Base-by-base conservation (phyloP, 2,797 vertebrate species). In the Lagorchestes hirsutus region DNA sequence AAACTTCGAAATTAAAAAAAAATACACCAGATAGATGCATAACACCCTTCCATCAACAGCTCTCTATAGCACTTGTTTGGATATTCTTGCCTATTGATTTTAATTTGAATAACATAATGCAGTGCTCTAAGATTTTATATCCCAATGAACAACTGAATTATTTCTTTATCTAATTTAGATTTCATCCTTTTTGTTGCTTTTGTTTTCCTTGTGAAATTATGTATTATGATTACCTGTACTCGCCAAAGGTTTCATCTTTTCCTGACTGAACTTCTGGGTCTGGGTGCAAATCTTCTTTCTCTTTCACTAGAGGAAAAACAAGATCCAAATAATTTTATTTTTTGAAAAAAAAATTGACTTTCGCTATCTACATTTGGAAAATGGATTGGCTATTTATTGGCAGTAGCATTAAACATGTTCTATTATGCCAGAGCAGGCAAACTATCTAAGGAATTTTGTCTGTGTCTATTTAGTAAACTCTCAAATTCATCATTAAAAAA, bases 171-270 rank as follows among this genome's bases (percentile, higher is more conserved):
- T 97, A 91, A 92, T 46, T 82, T 8, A 46, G 2, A 40, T 93
- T 97, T 95, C 97, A 54, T 98, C 8, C 0, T 82, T 82, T 82
- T 82, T 24, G 67, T 46, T 46, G n/a, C 10, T 82, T 40, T 82
- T 22, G 16, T 16, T n/a, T 40, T 87, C 50, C 28, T 87, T 82
- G 95, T 87, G 1, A 67, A 62, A 97, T 91, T 92, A 90, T 94
- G 95, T 9, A 13, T 95, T 95, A 93, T 62, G 93, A 98, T 99
- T 99, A 99, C 99, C 99, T 99, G 99, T 99, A 99, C 99, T 99
- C 99, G 93, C 99, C 99, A 98, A 99, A 99, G 40, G 99, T 99
- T 99, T 99, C 99, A 90, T 99, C 99, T 99, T 99, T 99, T 98
- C 99, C 99, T 94, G 99, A 99, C 97, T 99, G 99, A 97, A 99